phyloP scores from a whole-genome alignment of 2,797 vertebrate genomes.

The Mionectes olivaceus region DNA sequence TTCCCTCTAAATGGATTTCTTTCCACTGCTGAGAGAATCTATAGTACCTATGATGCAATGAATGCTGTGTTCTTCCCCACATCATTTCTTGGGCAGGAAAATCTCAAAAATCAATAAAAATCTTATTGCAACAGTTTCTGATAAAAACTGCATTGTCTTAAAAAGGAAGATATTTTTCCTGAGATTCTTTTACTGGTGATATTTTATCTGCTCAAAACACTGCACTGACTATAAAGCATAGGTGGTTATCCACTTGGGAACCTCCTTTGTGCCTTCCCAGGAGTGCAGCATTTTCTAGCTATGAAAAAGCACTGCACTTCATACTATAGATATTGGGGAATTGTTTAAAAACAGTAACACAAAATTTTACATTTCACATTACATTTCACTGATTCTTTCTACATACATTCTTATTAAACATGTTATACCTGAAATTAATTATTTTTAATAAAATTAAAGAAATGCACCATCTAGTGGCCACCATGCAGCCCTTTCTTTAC shows the following conservation, averaged over 20 bases:
- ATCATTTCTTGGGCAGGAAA: not conserved
- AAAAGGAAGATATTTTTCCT: not conserved
- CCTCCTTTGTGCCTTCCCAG: not conserved
- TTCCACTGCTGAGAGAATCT: not conserved
- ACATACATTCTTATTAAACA: not conserved
- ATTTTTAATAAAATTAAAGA: not conserved
- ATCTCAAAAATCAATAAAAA: not conserved
- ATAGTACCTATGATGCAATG: not conserved
- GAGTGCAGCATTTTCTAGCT: not conserved
- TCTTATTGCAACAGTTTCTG: not conserved
- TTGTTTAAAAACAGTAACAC: not conserved
- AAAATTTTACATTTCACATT: not conserved
- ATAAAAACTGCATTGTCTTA: not conserved
- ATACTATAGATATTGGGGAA: not conserved
- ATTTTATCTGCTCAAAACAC: not conserved
- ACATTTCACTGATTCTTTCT: not conserved
- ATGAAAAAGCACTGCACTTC: accelerated
- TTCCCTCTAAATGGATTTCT: not conserved
- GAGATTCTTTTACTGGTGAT: not conserved
- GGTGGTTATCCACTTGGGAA: not conserved
- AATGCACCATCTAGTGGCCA: not conserved
- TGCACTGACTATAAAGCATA: not conserved
- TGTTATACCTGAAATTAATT: not conserved
- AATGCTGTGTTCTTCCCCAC: not conserved
- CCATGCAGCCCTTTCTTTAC: not conserved